Base-by-base conservation (phyloP, 2,113 vertebrate species). In the Sitta europaea region DNA sequence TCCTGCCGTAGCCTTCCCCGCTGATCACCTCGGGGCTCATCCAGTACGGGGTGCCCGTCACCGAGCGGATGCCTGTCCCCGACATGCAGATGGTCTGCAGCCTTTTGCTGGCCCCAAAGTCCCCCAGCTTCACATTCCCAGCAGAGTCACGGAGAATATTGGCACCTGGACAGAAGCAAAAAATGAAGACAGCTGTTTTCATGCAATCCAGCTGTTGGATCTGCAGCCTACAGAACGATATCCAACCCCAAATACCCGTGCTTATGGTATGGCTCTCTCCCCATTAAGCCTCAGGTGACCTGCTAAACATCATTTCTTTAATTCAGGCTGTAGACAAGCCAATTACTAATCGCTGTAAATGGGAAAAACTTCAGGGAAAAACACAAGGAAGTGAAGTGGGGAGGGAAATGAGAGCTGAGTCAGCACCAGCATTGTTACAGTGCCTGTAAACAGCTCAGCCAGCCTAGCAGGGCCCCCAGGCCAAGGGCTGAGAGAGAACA, bases 1-100 rank as follows among this genome's bases (percentile, higher is more conserved):
- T 99, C 91, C 99, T 97, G 85, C 99, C 99, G 14, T 99, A 99
- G 92, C 99, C 99, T 80, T 99, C 99, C 43, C 99, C 99, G 4
- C 99, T 99, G 98, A 99, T 99, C 97, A 99, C 99, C 95, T 99
- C 99, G 0, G 99, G 99, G 96, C 99, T 99, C 99, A 99, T 99
- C 99, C 99, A 99, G 94, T 99, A 99, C 28, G 99, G 99, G 1
- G 99, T 99, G 97, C 99, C 99, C 1, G 99, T 99, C 96, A 99
- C 99, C 0, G 99, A 99, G 91, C 98, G 98, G 97, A 99, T 99
- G 72, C 99, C 99, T 0, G 99, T 99, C 77, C 99, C 98, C 25
- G 99, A 99, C 99, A 99, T 99, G 86, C 99, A 99, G 98, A 99
- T 99, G 66, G 99, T 99, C 98, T 99, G 99, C 79, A 99, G 98